phyloP scores from a whole-genome alignment of 2,797 vertebrate species.

The Prunella strophiata region DNA sequence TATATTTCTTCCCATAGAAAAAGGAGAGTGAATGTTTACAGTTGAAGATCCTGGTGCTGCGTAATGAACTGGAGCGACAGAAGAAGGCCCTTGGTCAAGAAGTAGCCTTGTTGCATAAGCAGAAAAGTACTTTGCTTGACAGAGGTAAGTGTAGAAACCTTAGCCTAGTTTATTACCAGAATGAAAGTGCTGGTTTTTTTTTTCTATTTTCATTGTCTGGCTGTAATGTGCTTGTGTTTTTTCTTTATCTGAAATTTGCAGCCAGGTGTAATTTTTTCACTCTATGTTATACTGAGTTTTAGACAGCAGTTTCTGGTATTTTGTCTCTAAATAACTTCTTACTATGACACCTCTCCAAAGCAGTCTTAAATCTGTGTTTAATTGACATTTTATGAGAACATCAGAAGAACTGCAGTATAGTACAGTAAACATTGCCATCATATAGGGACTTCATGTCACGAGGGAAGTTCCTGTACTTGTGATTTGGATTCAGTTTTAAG shows the following conservation, averaged over 20 bases:
- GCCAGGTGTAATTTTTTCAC: background rate
- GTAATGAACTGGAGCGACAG: slow-evolving; percentile 92
- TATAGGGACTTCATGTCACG: background rate
- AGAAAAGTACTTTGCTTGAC: slow-evolving; percentile 82
- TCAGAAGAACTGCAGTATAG: background rate
- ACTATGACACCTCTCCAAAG: background rate
- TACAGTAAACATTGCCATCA: background rate
- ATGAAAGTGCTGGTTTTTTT: background rate
- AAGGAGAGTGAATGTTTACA: slow-evolving; percentile 95
- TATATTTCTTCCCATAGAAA: slow-evolving; percentile 79
- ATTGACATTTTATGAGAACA: background rate
- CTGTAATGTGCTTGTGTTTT: background rate
- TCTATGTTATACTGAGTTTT: background rate
- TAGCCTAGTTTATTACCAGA: background rate
- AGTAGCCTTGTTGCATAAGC: slow-evolving; percentile 87
- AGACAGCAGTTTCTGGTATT: background rate
- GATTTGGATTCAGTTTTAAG: background rate
- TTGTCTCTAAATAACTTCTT: background rate
- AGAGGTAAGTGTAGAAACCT: slow-evolving; percentile 79
- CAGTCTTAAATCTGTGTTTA: background rate
- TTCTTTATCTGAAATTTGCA: background rate
- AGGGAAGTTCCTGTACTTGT: background rate
- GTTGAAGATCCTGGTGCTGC: slow-evolving; percentile 91
- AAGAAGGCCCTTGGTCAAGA: slow-evolving; percentile 89
- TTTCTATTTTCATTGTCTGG: background rate